Conservation (phyloP, 2,113 vertebrate genomes). For the Dendrocopos noguchii region DNA sequence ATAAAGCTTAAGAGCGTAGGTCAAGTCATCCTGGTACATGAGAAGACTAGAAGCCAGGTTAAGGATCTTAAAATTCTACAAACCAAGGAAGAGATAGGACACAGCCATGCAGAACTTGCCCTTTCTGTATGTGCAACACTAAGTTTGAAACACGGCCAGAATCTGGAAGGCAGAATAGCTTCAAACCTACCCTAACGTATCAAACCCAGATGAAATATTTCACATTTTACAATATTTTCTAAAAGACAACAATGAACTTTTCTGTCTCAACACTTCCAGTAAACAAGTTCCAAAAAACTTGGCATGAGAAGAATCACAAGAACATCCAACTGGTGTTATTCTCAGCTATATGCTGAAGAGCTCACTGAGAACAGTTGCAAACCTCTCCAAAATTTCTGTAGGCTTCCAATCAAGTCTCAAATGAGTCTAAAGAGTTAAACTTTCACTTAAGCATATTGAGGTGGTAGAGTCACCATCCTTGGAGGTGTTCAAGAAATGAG, state of each 20-base stretch:
- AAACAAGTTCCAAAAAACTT: not conserved
- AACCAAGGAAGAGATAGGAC: not conserved
- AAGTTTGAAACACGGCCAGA: not conserved
- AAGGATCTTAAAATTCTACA: not conserved
- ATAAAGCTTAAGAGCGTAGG: not conserved
- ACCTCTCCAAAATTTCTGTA: not conserved
- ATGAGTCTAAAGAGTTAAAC: not conserved
- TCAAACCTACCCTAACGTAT: not conserved
- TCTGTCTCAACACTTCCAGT: not conserved
- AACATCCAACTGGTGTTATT: not conserved
- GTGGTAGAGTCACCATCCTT: no score
- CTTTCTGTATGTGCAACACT: not conserved
- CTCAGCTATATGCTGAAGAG: not conserved
- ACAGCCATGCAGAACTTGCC: not conserved
- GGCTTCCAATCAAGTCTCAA: not conserved
- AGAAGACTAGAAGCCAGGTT: not conserved
- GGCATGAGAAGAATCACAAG: not conserved
- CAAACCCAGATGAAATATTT: slow-evolving; percentile 17
- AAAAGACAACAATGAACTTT: not conserved
- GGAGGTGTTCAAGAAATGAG: no score
- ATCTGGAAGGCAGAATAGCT: not conserved
- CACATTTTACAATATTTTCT: slow-evolving; percentile 8
- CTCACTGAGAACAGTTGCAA: not conserved
- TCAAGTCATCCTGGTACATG: not conserved
- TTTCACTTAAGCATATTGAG: not conserved